Conservation (phyloP, 2,888 invertebrate species). For the Drosophila mayaguana region DNA sequence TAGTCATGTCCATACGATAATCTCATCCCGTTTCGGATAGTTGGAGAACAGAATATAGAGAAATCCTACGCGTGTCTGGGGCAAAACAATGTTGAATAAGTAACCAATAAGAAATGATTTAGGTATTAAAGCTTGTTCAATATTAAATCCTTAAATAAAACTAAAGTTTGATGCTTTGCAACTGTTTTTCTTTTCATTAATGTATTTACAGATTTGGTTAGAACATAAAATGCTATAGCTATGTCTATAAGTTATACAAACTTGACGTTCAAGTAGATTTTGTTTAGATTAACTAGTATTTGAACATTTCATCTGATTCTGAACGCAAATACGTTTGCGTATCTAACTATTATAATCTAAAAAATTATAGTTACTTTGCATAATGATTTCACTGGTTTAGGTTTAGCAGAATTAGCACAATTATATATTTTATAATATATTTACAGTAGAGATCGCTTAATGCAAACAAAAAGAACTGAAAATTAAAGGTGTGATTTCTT, state of each 20-base stretch:
- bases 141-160: constrained; percentile 1
- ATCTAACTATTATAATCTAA: background rate
- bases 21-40: background rate
- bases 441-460: background rate
- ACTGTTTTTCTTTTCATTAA: background rate
- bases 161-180: background rate
- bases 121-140: constrained; percentile 6
- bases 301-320: background rate
- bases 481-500: background rate
- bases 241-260: background rate
- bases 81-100: constrained; percentile 3
- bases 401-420: background rate
- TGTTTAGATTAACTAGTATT: constrained; percentile 6
- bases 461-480: background rate
- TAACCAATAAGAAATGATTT: background rate
- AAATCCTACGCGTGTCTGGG: background rate
- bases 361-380: background rate
- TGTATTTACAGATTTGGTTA: background rate
- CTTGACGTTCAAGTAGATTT: constrained; percentile 3
- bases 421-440: background rate
- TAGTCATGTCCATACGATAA: background rate
- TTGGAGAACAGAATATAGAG: background rate
- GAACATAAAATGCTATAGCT: background rate
- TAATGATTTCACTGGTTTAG: constrained; percentile 11
- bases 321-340: background rate